Evolutionary conservation across 2,113 vertebrate species (phyloP).

Genomic region (Nerophis lumbriciformis): DNA sequence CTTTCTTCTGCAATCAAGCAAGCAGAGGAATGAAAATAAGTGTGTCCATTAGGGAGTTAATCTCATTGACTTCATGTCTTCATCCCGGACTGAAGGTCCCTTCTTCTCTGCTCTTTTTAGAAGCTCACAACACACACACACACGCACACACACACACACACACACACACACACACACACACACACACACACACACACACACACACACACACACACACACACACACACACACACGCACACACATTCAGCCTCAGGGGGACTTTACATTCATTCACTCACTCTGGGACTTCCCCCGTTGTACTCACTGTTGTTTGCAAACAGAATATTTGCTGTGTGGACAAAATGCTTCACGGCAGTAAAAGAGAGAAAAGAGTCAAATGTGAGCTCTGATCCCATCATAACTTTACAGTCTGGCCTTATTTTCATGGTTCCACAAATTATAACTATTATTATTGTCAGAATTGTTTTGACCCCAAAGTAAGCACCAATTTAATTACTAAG

Average conservation of each 20-base stretch:
- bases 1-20: constrained; percentile 39
- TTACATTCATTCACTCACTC: constrained; percentile 4
- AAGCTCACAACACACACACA: constrained; percentile 37
- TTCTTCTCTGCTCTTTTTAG: constrained; percentile 59
- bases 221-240: constrained; percentile 11
- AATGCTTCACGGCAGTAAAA: background rate
- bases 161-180: constrained; percentile 10
- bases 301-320: constrained; percentile 3
- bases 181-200: constrained; percentile 26
- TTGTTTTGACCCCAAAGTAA: no score
- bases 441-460: no score
- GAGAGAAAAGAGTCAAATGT: no score
- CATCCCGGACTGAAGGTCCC: constrained; percentile 50
- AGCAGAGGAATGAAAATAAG: constrained; percentile 69
- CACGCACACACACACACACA: constrained; percentile 14
- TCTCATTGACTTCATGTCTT: constrained; percentile 62
- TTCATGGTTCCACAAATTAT: no score
- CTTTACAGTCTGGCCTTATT: no score
- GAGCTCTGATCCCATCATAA: no score
- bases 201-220: constrained; percentile 14
- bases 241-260: background rate
- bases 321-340: background rate
- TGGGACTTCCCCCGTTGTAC: constrained; percentile 3
- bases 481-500: no score
- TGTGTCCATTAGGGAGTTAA: constrained; percentile 66